Conservation (phyloP, 2,113 vertebrate species). For the Chaetops frenatus region DNA sequence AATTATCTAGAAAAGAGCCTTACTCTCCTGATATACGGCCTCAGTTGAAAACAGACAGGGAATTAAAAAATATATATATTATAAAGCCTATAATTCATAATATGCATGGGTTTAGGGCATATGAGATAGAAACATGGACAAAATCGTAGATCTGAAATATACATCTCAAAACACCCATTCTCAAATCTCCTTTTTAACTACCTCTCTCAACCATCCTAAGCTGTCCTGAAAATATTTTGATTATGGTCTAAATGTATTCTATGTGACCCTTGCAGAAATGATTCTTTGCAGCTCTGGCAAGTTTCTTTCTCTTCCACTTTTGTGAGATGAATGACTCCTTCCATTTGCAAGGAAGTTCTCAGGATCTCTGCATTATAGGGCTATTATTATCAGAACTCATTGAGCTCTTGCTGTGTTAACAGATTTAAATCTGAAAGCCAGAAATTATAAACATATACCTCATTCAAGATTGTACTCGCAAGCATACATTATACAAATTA, state of each 20-base stretch:
- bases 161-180: neutral
- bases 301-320: neutral
- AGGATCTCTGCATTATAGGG: neutral
- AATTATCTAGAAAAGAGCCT: neutral
- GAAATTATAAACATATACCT: slow-evolving; percentile 21
- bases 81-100: neutral
- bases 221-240: neutral
- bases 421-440: slow-evolving; percentile 32
- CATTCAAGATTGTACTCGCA: neutral
- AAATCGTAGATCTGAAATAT: neutral
- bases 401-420: neutral
- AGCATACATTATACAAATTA: neutral
- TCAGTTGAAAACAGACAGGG: neutral
- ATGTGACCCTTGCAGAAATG: neutral
- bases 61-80: no score
- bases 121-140: neutral
- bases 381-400: slow-evolving; percentile 15
- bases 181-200: neutral
- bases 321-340: neutral
- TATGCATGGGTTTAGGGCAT: neutral
- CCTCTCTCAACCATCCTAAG: neutral
- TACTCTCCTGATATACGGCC: neutral
- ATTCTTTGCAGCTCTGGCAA: neutral
- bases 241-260: neutral
- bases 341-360: slow-evolving; percentile 13